Evolutionary conservation across 1,140 invertebrate species (phyloP).

Genomic region (Portunus trituberculatus): DNA sequence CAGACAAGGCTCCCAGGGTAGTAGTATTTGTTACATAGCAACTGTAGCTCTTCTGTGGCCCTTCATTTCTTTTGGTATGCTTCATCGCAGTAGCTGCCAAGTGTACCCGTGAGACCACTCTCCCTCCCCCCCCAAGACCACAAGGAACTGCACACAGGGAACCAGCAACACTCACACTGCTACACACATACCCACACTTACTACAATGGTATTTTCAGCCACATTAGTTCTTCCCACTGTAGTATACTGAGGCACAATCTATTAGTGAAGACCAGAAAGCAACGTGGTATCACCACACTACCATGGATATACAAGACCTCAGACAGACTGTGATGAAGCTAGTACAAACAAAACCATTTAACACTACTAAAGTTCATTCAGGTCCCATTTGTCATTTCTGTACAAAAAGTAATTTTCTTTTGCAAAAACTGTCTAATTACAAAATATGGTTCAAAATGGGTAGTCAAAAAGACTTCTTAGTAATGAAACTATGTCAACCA

Average conservation of each 20-base stretch:
- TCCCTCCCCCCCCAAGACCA: conserved; percentile 25
- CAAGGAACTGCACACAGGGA: conserved; percentile 59
- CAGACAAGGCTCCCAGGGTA: conserved; percentile 5
- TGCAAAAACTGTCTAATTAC: conserved; percentile 66
- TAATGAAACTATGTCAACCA: conserved; percentile 68
- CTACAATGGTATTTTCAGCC: conserved; percentile 43
- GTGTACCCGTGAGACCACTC: background rate
- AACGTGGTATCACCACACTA: conserved; percentile 56
- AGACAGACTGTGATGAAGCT: conserved; percentile 65
- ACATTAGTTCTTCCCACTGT: conserved; percentile 51
- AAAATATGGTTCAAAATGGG: conserved; percentile 73
- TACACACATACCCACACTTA: background rate
- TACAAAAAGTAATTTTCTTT: conserved; percentile 69
- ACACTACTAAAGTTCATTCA: conserved; percentile 69
- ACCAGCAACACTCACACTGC: conserved; percentile 17
- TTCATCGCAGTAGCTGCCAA: background rate
- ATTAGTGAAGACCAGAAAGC: conserved; percentile 58
- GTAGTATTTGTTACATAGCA: background rate
- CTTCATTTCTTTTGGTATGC: background rate
- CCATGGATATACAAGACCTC: conserved; percentile 69
- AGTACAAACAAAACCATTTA: conserved; percentile 66
- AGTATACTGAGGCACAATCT: conserved; percentile 63
- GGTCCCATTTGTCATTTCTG: conserved; percentile 75
- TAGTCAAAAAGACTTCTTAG: conserved; percentile 66
- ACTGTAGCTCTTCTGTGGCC: background rate